Percentiles rank a stretch among this genome's conserved stretches.
These are phyloP conservation scores for Volucella bombylans DNA, from an alignment of 2,888 invertebrate genomes.

Conservation along the genomic window DNA sequence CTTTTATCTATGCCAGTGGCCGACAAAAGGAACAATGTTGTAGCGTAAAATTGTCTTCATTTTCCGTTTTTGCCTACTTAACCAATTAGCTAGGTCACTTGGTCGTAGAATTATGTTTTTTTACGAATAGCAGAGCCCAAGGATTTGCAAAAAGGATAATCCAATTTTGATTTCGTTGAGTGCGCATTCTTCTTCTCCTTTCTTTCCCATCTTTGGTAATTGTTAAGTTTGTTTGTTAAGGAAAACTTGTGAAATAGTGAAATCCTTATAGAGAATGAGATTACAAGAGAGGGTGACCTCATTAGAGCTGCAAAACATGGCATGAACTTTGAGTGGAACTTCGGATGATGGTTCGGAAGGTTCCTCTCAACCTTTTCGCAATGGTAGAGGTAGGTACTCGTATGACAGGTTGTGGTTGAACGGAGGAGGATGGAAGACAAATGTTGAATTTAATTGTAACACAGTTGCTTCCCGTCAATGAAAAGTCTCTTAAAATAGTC, in stretches of 20 bases:
- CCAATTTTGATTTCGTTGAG: constrained; percentile 74
- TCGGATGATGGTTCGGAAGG: too few relatives aligned
- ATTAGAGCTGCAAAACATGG: constrained; percentile 14
- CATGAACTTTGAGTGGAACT: too few relatives aligned
- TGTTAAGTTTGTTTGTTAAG: too few relatives aligned
- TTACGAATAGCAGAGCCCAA: constrained; percentile 17
- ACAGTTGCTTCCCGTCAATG: too few relatives aligned
- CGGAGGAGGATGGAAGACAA: too few relatives aligned
- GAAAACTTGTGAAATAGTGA: not conserved
- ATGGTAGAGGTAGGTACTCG: too few relatives aligned
- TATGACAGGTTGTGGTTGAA: too few relatives aligned
- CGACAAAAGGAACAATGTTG: constrained; percentile 65
- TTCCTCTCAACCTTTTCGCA: too few relatives aligned
- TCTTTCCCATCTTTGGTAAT: not conserved
- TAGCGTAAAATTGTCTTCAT: constrained; percentile 50
- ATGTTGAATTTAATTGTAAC: too few relatives aligned
- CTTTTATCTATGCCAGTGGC: constrained; percentile 43
- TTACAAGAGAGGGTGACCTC: constrained; percentile 43
- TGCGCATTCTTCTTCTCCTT: constrained; percentile 26
- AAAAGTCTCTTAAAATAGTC: too few relatives aligned
- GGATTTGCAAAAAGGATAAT: constrained; percentile 70
- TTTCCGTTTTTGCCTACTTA: constrained; percentile 67
- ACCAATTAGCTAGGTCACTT: constrained; percentile 74
- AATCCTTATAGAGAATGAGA: constrained; percentile 4
- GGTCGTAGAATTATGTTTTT: constrained; percentile 49